Percentiles rank a stretch among this genome's conserved stretches.
These are phyloP conservation scores for Nannoperca obscura DNA, from an alignment of 2,797 vertebrate species.

Conservation along the genomic window DNA sequence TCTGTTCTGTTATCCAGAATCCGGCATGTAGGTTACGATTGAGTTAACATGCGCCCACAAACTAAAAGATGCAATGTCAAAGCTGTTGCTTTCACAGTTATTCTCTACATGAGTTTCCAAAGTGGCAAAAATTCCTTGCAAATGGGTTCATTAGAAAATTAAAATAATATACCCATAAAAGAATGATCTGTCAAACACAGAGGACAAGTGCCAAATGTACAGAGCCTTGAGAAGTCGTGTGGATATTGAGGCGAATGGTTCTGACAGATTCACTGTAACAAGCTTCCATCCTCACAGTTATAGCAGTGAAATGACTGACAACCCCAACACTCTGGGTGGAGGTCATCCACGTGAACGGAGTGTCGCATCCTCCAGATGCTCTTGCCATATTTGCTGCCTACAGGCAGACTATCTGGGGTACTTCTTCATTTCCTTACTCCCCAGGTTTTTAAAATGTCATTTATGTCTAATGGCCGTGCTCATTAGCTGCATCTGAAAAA, in stretches of 20 bases:
- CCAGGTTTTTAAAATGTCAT: constrained; percentile 82
- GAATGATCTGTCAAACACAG: constrained; percentile 33
- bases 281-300: constrained; percentile 33
- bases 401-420: constrained; percentile 54
- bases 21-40: not conserved
- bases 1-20: constrained; percentile 6
- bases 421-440: constrained; percentile 70
- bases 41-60: constrained; percentile 4
- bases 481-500: constrained; percentile 84
- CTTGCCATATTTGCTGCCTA: constrained; percentile 48
- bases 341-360: constrained; percentile 49
- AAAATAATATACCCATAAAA: constrained; percentile 24
- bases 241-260: constrained; percentile 19
- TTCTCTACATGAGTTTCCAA: not conserved
- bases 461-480: constrained; percentile 84
- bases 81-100: not conserved
- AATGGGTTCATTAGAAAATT: constrained; percentile 17
- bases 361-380: constrained; percentile 61
- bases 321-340: constrained; percentile 41
- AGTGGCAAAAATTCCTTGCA: not conserved
- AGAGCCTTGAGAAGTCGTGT: constrained; percentile 16
- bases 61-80: not conserved
- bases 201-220: constrained; percentile 6
- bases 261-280: constrained; percentile 42
- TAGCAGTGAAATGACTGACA: constrained; percentile 52